A percentile compares a stretch with the other conserved stretches of the same genome.
phyloP scores from a whole-genome alignment of 2,888 invertebrate species.

The Nipponacmea schrenckii region DNA sequence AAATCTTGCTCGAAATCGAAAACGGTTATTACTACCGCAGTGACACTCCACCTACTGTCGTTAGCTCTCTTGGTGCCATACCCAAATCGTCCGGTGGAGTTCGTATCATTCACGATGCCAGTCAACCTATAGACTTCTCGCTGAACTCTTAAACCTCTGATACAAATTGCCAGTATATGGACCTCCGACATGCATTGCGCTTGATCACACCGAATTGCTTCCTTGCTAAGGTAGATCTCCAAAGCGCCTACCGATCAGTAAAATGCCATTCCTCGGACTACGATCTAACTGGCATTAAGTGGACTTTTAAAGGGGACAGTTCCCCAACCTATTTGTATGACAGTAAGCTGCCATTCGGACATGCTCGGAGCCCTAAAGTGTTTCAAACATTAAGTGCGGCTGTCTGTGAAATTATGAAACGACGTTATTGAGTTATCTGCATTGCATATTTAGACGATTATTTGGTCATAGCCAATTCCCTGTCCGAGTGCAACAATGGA shows the following conservation, averaged over 20 bases:
- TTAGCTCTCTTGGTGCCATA: not conserved
- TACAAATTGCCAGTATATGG: constrained; percentile 8
- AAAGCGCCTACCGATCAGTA: constrained; percentile 6
- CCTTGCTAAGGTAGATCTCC: constrained; percentile 2
- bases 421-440: not conserved
- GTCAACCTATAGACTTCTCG: not conserved
- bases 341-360: not conserved
- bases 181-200: constrained; percentile 3
- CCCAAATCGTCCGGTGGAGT: not conserved
- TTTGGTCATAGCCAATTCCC: not conserved
- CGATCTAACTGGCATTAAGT: not conserved
- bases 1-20: too few relatives aligned
- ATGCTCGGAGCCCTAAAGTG: not conserved
- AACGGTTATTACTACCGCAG: too few relatives aligned
- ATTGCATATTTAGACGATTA: not conserved
- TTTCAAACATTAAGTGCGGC: not conserved
- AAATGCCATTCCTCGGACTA: not conserved
- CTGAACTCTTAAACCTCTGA: not conserved
- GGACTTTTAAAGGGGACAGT: not conserved
- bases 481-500: not conserved
- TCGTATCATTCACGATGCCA: constrained; percentile 1
- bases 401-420: constrained; percentile 2
- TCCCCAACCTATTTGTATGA: not conserved
- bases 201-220: not conserved
- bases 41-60: not conserved